Percentiles rank a stretch among this genome's conserved stretches.
Evolutionary conservation across 1,140 invertebrate species (phyloP).

Genomic region (Dendrolimus punctatus): DNA sequence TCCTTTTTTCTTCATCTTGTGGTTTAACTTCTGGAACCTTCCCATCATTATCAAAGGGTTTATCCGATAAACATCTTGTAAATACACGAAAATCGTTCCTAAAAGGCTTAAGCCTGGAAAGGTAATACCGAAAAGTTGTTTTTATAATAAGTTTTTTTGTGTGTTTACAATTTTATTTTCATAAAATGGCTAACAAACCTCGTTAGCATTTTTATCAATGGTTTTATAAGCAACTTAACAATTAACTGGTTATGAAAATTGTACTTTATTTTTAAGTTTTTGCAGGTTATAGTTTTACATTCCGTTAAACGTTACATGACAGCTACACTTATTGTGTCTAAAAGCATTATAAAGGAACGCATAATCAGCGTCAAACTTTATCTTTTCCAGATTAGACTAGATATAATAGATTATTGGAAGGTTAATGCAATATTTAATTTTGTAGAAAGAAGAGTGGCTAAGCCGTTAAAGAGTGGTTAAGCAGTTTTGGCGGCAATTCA

Average conservation of each 20-base stretch:
- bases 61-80: constrained; percentile 47
- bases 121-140: background rate
- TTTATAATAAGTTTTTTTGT: background rate
- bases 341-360: no score
- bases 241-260: background rate
- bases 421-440: no score
- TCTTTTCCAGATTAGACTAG: no score
- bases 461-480: no score
- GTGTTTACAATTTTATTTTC: background rate
- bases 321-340: no score
- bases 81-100: constrained; percentile 39
- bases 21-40: constrained; percentile 25
- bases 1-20: constrained; percentile 19
- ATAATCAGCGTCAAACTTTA: no score
- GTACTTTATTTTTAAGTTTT: background rate
- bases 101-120: constrained; percentile 47
- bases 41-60: constrained; percentile 41
- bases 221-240: background rate
- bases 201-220: constrained; percentile 9
- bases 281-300: constrained; percentile 11
- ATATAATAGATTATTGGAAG: no score
- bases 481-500: no score
- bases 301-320: background rate
- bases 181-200: constrained; percentile 4
- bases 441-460: no score